phyloP scores from a whole-genome alignment of 1,140 invertebrate species.

The Platorchestia sp. region DNA sequence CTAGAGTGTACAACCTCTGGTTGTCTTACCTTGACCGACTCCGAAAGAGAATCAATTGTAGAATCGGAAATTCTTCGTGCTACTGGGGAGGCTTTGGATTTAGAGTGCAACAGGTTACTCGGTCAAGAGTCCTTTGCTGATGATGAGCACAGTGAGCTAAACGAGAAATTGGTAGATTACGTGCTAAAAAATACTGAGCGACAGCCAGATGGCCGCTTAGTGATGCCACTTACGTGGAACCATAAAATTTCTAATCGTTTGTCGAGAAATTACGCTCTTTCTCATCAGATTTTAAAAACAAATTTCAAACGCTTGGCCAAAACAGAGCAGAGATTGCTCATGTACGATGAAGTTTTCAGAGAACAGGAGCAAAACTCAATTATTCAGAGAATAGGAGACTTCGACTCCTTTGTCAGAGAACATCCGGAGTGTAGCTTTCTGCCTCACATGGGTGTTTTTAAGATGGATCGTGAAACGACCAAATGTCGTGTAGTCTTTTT shows the following conservation, averaged over 20 bases:
- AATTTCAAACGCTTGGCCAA: background rate
- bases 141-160: background rate
- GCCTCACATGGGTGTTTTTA: constrained; percentile 52
- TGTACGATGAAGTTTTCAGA: background rate
- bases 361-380: constrained; percentile 40
- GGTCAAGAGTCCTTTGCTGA: background rate
- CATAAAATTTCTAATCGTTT: background rate
- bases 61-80: background rate
- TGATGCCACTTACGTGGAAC: constrained; percentile 11
- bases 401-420: background rate
- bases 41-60: background rate
- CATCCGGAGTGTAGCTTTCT: constrained; percentile 56
- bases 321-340: background rate
- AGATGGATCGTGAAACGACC: constrained; percentile 19
- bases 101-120: no score
- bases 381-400: background rate
- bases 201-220: background rate
- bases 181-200: background rate
- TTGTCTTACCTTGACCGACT: background rate
- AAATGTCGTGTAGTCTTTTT: constrained; percentile 54
- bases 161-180: background rate
- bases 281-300: background rate
- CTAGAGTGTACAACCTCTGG: background rate
- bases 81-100: no score
- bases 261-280: background rate